Base-by-base conservation (phyloP, 2,888 invertebrate genomes). In the Sinhomidia bicolor region DNA sequence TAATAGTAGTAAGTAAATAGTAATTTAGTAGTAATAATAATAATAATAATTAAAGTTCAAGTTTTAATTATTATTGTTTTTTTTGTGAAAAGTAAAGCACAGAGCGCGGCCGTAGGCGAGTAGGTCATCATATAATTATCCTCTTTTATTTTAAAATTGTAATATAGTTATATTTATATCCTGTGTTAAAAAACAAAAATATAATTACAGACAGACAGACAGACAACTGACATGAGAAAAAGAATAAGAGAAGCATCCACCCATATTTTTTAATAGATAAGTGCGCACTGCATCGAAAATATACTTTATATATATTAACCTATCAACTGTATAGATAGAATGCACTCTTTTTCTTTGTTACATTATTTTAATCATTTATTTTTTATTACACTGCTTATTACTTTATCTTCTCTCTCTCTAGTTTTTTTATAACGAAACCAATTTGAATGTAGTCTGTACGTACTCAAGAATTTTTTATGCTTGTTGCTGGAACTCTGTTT, bases 71-170 rank as follows among this genome's bases (percentile, higher is more conserved):
- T 83, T 57, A 60, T 57, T 68, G 32, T 60, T 44, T 84, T n/a
- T 57, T 74, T n/a, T 74, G 74, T 80, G 81, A 86, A 86, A 44
- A 82, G 87, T 88, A 82, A 88, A 88, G 88, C 88, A 88, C 82
- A 88, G 85, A 68, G 76, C 82, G 82, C 82, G 65, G 82, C 65
- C 62, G 47, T 81, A 65, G 82, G 88, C 88, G 82, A 60, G 60
- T 80, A 57, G n/a, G n/a, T n/a, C n/a, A 65, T 62, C 44, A 76
- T 47, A 51, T 76, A 29, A 51, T 71, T 71, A 71, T 41, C 32
- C 41, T 44, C 41, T 20, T 71, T 71, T 71, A 4, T n/a, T 12
- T 20, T 71, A 10, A 71, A 6, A 71, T 17, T 14, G 3, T 41
- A 36, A 5, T 5, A 36, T 36, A 36, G 7, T 62, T 26, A 29